Conservation (phyloP, 2,113 vertebrate species). For the Cnemophilus loriae region DNA sequence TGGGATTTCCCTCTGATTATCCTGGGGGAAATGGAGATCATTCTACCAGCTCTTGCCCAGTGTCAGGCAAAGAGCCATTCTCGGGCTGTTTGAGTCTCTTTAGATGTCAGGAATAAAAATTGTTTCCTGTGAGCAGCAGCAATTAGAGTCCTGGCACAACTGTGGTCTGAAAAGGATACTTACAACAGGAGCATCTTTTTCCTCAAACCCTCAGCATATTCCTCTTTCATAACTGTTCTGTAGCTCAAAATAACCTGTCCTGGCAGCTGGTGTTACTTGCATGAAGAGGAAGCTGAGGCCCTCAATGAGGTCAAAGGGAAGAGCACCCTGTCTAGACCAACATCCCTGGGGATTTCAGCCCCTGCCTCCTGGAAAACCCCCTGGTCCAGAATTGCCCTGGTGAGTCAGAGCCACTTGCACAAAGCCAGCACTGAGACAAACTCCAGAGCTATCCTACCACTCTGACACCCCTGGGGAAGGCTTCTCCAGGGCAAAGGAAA, state of each 20-base stretch:
- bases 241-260: conserved; percentile 57
- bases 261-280: conserved; percentile 59
- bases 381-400: background rate
- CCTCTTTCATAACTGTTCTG: conserved; percentile 53
- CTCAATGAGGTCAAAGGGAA: conserved; percentile 60
- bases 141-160: background rate
- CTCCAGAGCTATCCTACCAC: background rate
- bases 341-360: conserved; percentile 79
- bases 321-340: conserved; percentile 73
- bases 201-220: background rate
- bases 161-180: conserved; percentile 15
- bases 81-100: background rate
- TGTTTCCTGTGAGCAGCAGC: background rate
- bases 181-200: conserved; percentile 27
- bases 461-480: background rate
- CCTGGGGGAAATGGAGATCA: conserved; percentile 2
- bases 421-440: background rate
- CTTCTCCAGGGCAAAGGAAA: background rate
- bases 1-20: conserved; percentile 55
- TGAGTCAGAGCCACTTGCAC: conserved; percentile 69
- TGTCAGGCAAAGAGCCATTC: background rate
- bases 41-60: background rate
- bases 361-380: conserved; percentile 73
- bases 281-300: conserved; percentile 74
- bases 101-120: background rate